Conservation (phyloP, 2,888 invertebrate genomes). For the Trachelus stipa region DNA sequence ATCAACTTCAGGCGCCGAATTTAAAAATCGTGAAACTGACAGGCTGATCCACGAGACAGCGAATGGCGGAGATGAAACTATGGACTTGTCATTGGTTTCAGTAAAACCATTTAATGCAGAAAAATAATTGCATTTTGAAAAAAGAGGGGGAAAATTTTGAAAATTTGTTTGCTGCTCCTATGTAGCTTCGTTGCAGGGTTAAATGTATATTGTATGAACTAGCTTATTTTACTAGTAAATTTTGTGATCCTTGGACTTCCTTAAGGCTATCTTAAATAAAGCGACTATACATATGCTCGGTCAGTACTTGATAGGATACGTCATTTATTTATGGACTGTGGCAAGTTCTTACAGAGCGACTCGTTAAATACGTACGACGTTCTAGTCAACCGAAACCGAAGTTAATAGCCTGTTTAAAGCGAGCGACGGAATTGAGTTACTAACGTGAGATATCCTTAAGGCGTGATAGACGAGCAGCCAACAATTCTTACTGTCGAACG, state of each 20-base stretch:
- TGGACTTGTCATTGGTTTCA: neutral
- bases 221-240: too few species aligned
- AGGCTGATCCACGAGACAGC: too few species aligned
- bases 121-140: neutral
- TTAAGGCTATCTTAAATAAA: too few species aligned
- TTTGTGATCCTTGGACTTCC: too few species aligned
- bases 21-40: neutral
- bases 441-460: neutral
- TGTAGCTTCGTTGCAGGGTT: too few species aligned
- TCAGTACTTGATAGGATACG: constrained; percentile 10
- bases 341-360: constrained; percentile 15
- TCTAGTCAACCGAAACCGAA: constrained; percentile 21
- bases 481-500: neutral
- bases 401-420: constrained; percentile 1
- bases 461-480: neutral
- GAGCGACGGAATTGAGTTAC: neutral
- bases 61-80: neutral
- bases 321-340: constrained; percentile 19
- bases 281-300: too few species aligned
- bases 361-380: constrained; percentile 19
- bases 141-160: neutral
- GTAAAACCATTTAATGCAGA: neutral
- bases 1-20: constrained; percentile 12
- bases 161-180: too few species aligned
- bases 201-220: too few species aligned